These are phyloP conservation scores for Mustela lutreola DNA, from an alignment of 2,113 vertebrate species.

Conservation along the genomic window DNA sequence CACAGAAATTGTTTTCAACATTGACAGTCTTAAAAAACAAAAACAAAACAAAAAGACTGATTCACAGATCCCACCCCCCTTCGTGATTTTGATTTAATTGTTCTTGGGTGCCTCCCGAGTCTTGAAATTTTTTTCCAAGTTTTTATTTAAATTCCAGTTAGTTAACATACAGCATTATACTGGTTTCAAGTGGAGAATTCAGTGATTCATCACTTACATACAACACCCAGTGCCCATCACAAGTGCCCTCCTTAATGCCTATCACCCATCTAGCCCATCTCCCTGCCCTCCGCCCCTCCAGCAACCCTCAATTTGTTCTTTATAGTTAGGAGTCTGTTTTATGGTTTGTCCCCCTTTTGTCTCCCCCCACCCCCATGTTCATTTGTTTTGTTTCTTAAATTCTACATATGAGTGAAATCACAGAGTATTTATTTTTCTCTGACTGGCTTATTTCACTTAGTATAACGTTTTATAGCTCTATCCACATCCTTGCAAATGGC, in stretches of 20 bases:
- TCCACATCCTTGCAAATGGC: neutral
- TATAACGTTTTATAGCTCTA: neutral
- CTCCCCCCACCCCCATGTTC: neutral
- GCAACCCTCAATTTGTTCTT: neutral
- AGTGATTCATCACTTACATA: neutral
- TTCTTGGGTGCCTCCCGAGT: neutral
- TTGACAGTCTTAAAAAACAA: neutral
- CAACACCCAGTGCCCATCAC: neutral
- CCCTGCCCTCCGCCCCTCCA: neutral
- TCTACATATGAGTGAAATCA: neutral
- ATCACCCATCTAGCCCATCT: neutral
- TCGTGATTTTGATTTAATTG: neutral
- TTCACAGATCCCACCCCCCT: fast-evolving
- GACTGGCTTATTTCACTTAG: neutral
- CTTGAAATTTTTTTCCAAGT: neutral
- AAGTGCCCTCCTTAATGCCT: neutral
- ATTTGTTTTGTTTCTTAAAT: neutral
- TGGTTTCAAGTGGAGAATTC: neutral
- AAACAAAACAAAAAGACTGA: neutral
- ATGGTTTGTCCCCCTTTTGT: neutral
- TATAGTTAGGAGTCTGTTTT: neutral
- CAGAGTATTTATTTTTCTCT: neutral
- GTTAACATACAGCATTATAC: neutral
- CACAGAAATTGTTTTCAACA: neutral
- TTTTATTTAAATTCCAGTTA: neutral